phyloP scores from a whole-genome alignment of 2,797 vertebrate genomes.

The Spheniscus humboldti region DNA sequence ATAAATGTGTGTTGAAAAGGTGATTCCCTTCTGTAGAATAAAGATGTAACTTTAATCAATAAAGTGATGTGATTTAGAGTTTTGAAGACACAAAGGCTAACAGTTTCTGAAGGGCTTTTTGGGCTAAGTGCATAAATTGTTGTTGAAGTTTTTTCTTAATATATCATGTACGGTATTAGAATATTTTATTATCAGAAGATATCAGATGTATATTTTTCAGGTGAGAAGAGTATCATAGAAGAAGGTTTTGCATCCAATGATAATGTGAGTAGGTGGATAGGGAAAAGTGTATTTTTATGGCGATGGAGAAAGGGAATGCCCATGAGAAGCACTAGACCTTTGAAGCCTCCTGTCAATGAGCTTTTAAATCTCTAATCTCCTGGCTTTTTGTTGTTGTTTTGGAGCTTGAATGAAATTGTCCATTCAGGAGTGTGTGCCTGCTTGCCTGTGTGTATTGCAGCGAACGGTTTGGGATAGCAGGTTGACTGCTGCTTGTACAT shows the following conservation, averaged over 20 bases:
- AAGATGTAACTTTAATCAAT: not conserved
- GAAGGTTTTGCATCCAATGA: not conserved
- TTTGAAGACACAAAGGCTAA: not conserved
- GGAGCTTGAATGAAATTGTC: not conserved
- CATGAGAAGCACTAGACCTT: not conserved
- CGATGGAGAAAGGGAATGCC: not conserved
- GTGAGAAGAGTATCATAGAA: not conserved
- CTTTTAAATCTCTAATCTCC: not conserved
- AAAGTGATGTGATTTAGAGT: not conserved
- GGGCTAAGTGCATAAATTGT: not conserved
- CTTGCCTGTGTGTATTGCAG: rapidly evolving
- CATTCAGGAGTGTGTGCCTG: rapidly evolving
- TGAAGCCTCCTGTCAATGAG: not conserved
- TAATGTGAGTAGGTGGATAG: not conserved
- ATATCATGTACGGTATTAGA: rapidly evolving
- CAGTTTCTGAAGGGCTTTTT: not conserved
- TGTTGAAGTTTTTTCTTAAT: not conserved
- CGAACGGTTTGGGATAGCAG: not conserved
- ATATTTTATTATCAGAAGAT: not conserved
- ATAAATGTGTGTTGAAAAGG: not conserved
- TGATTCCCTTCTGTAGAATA: not conserved
- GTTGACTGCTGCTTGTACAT: not conserved
- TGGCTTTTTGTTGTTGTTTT: not conserved
- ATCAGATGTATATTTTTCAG: not conserved
- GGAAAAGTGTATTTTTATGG: not conserved